A percentile compares a stretch with the other conserved stretches of the same genome.
Evolutionary conservation across 2,113 vertebrate genomes (phyloP).

Genomic region (Corythornis madagascariensis): DNA sequence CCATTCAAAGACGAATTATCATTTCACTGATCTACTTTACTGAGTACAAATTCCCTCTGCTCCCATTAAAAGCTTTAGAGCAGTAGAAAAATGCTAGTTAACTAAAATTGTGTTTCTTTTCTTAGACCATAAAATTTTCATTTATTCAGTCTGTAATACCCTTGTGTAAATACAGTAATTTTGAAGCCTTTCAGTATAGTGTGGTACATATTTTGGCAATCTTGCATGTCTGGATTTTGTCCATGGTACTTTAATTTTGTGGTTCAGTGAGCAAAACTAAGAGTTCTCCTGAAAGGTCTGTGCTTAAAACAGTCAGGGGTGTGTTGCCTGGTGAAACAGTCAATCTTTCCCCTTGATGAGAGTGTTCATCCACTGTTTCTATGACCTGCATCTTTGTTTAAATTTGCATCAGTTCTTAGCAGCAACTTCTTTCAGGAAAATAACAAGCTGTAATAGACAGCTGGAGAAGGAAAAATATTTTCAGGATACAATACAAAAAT

Average conservation of each 20-base stretch:
- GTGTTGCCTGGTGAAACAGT: constrained; percentile 65
- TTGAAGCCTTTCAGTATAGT: constrained; percentile 64
- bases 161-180: constrained; percentile 77
- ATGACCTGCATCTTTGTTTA: neutral
- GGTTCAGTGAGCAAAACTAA: constrained; percentile 79
- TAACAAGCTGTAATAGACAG: neutral
- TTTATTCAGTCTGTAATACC: constrained; percentile 75
- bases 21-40: constrained; percentile 78
- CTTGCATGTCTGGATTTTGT: constrained; percentile 73
- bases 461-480: neutral
- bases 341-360: constrained; percentile 59
- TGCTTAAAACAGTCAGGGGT: constrained; percentile 73
- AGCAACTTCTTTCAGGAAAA: neutral
- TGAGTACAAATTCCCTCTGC: constrained; percentile 73
- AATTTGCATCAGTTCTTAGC: neutral
- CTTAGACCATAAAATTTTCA: constrained; percentile 76
- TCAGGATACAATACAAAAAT: neutral
- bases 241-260: constrained; percentile 79
- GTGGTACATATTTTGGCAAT: constrained; percentile 73
- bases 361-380: neutral
- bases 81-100: constrained; percentile 75
- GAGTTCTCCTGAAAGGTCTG: constrained; percentile 66
- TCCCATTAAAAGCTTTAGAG: constrained; percentile 76
- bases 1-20: constrained; percentile 81
- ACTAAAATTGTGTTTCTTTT: constrained; percentile 79